phyloP scores from a whole-genome alignment of 2,888 invertebrate genomes.

The Prosopocoilus inquinatus region DNA sequence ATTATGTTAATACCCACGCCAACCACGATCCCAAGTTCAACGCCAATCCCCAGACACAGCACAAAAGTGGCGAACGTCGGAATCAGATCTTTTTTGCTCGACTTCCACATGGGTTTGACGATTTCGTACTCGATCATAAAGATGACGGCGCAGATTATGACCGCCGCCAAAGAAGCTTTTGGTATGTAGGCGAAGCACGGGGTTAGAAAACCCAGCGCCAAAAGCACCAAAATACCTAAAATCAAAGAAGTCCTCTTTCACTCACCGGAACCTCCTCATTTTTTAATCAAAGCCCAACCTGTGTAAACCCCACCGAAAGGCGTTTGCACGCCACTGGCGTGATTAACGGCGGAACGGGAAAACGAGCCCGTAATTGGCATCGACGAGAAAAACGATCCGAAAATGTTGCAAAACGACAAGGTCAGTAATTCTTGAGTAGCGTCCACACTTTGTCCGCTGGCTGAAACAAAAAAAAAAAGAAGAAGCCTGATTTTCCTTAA shows the following conservation, averaged over 20 bases:
- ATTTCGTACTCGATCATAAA: slow-evolving; percentile 93
- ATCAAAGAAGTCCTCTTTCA: slow-evolving; percentile 25
- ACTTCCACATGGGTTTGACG: slow-evolving; percentile 82
- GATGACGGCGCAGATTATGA: slow-evolving; percentile 92
- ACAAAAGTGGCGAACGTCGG: slow-evolving; percentile 83
- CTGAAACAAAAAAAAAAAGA: no score
- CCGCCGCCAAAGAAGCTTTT: slow-evolving; percentile 84
- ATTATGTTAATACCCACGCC: slow-evolving; percentile 79
- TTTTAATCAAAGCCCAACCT: slow-evolving; percentile 50
- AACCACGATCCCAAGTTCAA: slow-evolving; percentile 81
- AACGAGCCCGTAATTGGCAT: slow-evolving; percentile 92
- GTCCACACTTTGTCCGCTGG: slow-evolving; percentile 76
- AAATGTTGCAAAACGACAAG: slow-evolving; percentile 78
- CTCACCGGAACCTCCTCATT: not conserved
- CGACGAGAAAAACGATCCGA: slow-evolving; percentile 84
- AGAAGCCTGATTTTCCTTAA: no score
- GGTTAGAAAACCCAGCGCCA: slow-evolving; percentile 82
- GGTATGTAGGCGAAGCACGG: slow-evolving; percentile 89
- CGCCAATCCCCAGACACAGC: slow-evolving; percentile 76
- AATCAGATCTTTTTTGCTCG: slow-evolving; percentile 74
- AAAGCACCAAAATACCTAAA: slow-evolving; percentile 71
- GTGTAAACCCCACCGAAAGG: slow-evolving; percentile 85
- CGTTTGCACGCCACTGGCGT: slow-evolving; percentile 90
- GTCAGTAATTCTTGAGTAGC: slow-evolving; percentile 90
- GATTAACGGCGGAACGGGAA: slow-evolving; percentile 88